Evolutionary conservation across 2,888 invertebrate species (phyloP).

Genomic region (Ecdyonurus torrentis): DNA sequence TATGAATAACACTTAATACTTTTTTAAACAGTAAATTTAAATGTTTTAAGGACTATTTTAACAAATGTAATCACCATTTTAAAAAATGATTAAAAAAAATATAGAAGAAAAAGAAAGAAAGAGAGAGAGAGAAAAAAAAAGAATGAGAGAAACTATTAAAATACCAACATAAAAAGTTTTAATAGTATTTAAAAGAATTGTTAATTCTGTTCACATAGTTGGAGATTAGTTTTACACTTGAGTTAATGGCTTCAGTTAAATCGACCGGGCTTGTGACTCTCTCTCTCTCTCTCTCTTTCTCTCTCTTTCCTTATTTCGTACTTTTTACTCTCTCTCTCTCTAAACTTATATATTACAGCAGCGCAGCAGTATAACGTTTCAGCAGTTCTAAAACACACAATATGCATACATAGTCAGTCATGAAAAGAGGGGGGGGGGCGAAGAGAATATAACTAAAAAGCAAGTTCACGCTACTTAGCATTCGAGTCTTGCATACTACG

Average conservation of each 20-base stretch:
- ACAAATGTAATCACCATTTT: too few relatives aligned
- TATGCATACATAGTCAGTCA: neutral
- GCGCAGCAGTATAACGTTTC: too few relatives aligned
- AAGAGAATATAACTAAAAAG: too few relatives aligned
- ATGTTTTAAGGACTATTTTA: too few relatives aligned
- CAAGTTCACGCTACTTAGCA: neutral
- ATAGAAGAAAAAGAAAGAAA: too few relatives aligned
- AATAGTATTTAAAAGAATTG: neutral
- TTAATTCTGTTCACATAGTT: neutral
- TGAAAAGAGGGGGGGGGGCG: neutral
- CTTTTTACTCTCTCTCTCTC: neutral
- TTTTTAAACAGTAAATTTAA: too few relatives aligned
- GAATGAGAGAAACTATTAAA: neutral
- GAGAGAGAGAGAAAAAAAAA: neutral
- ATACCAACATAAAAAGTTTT: neutral
- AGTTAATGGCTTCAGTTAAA: slow-evolving; percentile 1
- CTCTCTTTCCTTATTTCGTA: neutral
- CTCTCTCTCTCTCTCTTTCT: neutral
- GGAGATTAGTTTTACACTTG: slow-evolving; percentile 2
- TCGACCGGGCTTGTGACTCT: neutral
- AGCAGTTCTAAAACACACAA: neutral
- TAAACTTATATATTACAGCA: neutral
- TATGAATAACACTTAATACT: too few relatives aligned
- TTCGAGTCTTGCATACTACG: neutral
- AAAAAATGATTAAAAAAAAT: too few relatives aligned